Base-by-base conservation (phyloP, 2,888 invertebrate species). In the Cordilura impudica region DNA sequence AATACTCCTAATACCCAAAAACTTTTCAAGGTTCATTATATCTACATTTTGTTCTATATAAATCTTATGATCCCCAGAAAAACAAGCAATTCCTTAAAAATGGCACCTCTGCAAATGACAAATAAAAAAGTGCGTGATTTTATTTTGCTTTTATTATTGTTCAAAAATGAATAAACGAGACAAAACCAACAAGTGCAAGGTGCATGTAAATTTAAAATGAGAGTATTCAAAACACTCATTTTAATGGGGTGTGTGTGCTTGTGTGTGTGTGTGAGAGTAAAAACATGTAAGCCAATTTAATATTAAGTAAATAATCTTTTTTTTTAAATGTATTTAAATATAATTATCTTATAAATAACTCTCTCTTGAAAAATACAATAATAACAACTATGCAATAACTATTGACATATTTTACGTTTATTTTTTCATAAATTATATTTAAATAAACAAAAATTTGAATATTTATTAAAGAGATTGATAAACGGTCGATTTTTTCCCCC, bases 131-230 rank as follows among this genome's bases (percentile, higher is more conserved):
- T 78, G 72, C 61, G 67, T 73, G 78, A 72, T 67, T 69, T 72
- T 54, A 78, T 70, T 58, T 76, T 53, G 54, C 31, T 72, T 78
- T 67, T 67, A 61, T 26, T 31, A 35, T 18, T 39, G 23, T 29
- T 49, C 31, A 51, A 70, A 69, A 47, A 26, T 26, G 43, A 14
- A 56, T 53, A 71, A 78, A 56, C 66, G 61, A 39, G 51, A 21
- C 35, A 54, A 77, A 54, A 29, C n/a, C 43, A 53, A 63, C 73
- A 70, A 78, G 78, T 78, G 78, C 78, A 78, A 78, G 73, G 78
- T 78, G 78, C 73, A 73, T 70, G 61, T 61, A 66, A 39, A 54
- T 58, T 16, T 29, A 31, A 31, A 18, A 47, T 12, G 35, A 39
- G 35, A 39, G 35, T 39, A 12, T 12, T 39, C 4, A 12, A 39